Conservation (phyloP, 2,888 invertebrate genomes). For the Autographa gamma region DNA sequence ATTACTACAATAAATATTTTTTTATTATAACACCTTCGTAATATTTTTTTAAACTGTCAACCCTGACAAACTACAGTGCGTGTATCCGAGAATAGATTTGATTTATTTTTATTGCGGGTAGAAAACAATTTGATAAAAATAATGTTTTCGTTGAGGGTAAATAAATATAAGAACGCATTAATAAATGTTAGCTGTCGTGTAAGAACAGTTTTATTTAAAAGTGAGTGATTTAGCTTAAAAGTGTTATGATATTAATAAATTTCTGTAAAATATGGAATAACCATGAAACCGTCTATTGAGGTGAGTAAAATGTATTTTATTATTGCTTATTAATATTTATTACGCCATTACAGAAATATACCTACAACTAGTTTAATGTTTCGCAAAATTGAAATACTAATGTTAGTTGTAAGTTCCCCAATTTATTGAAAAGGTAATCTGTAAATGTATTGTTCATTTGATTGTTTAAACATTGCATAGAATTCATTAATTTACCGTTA, state of each 20-base stretch:
- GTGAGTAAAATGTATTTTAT: constrained; percentile 38
- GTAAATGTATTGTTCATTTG: background rate
- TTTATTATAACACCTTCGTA: too few relatives aligned
- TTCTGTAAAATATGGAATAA: constrained; percentile 32
- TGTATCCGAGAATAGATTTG: constrained; percentile 24
- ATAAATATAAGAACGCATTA: background rate
- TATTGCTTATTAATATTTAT: background rate
- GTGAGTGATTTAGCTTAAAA: background rate
- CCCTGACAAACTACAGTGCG: background rate
- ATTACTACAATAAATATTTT: too few relatives aligned
- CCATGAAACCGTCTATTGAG: constrained; percentile 51
- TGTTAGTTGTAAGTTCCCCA: background rate
- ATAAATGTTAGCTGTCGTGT: background rate
- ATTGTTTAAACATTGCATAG: too few relatives aligned
- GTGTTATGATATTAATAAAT: background rate
- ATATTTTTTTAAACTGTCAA: constrained; percentile 15
- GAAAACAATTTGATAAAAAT: background rate
- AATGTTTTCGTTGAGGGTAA: constrained; percentile 1
- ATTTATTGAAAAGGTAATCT: background rate
- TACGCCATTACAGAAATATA: background rate
- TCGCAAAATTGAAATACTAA: background rate
- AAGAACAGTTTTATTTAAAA: background rate
- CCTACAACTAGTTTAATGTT: background rate
- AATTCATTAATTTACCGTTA: too few relatives aligned
- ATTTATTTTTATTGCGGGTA: constrained; percentile 24